Base-by-base conservation (phyloP, 2,113 vertebrate genomes). In the Prietella phreatophila region DNA sequence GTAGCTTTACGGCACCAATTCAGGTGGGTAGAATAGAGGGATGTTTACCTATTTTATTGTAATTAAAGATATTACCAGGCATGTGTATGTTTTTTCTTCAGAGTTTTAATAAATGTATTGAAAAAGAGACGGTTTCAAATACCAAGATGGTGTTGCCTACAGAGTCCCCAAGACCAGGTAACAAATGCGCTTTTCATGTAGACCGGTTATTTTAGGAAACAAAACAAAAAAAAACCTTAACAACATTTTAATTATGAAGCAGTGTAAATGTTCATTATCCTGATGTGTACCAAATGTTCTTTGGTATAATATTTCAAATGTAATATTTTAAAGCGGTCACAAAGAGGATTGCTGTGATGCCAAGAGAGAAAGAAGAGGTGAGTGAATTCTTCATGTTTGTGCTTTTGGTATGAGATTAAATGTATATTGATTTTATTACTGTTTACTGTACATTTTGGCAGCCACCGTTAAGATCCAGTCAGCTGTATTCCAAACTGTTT, bases 401-500 rank as follows among this genome's bases (percentile, higher is more conserved):
- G 39, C 61, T 86, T 73, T 25, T 58, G 20, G 7, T 79, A 47
- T 75, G 53, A 39, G 19, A 67, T 63, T 13, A 30, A 25, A 9
- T 73, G 10, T 42, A 8, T 19, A 56, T 58, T 87, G 20, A 83
- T 30, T 82, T 20, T 7, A 85, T 58, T 60, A 30, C 47, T 83
- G 22, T 55, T 75, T 61, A 61, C 0, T 61, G 3, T 71, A 73
- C 1, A 85, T 87, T 36, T 80, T 65, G 85, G 88, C 63, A 90
- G 88, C 95, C 92, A 85, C 76, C 92, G 79, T 93, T 94, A 90
- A 93, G 91, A 88, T 92, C 95, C 86, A 96, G 93, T 90, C 95
- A 96, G 83, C 91, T 98, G 55, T 98, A 97, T 94, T 96, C 95
- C 90, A 97, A 96, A 92, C 92, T 99, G 39, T 97, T 97, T 94